Percentiles rank a stretch among this genome's conserved stretches.
These are phyloP conservation scores for Zosterops lateralis DNA, from an alignment of 2,113 vertebrate species.

Conservation along the genomic window DNA sequence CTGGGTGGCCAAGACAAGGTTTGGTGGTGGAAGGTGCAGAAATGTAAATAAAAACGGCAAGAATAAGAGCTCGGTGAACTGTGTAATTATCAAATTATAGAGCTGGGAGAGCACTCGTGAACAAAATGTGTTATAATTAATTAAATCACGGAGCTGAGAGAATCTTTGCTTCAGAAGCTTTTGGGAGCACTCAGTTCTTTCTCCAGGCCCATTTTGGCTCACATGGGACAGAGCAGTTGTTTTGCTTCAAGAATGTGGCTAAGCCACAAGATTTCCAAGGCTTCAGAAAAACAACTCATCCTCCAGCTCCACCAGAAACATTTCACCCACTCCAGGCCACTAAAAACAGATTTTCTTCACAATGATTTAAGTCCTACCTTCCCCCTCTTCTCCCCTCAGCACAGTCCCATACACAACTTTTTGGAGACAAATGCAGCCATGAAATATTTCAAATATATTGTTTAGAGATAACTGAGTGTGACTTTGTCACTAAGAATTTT, in stretches of 20 bases:
- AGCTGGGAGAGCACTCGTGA: neutral
- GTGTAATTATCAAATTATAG: fast-evolving
- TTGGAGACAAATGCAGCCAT: neutral
- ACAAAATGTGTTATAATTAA: neutral
- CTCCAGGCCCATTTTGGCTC: neutral
- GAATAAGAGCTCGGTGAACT: neutral
- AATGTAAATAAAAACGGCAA: neutral
- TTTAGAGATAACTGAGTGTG: neutral
- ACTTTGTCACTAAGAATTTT: neutral
- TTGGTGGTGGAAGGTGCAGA: fast-evolving
- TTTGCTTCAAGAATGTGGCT: slow-evolving; percentile 4
- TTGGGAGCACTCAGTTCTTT: neutral
- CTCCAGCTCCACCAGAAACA: neutral
- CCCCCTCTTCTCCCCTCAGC: neutral
- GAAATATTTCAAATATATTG: neutral
- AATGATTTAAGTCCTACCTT: neutral
- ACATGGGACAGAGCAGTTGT: neutral
- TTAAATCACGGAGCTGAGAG: neutral
- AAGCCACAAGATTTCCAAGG: slow-evolving; percentile 16
- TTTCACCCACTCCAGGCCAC: neutral
- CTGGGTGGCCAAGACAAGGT: neutral
- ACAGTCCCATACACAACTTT: neutral
- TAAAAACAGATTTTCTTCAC: neutral
- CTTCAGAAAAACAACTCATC: neutral
- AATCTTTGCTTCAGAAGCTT: neutral